Percentiles rank a stretch among this genome's conserved stretches.
These are phyloP conservation scores for Hymenochirus boettgeri DNA, from an alignment of 2,113 vertebrate genomes.

Conservation along the genomic window DNA sequence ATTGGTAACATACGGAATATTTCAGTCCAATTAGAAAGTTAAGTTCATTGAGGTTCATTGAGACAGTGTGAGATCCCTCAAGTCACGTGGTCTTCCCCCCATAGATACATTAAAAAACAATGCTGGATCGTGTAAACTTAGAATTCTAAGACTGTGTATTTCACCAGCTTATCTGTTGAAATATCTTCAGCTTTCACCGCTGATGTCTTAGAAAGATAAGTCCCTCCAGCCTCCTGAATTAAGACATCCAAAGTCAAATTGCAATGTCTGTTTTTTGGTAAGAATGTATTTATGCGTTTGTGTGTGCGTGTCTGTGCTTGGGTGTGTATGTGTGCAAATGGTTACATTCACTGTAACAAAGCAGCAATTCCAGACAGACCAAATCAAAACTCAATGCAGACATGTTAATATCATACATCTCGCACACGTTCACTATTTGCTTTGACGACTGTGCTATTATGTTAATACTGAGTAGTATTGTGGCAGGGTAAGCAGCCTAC, in stretches of 20 bases:
- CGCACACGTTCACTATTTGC: slow-evolving; percentile 34
- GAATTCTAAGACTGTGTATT: too few species aligned
- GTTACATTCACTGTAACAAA: slow-evolving; percentile 20
- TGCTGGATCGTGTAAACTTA: too few species aligned
- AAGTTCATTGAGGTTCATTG: too few species aligned
- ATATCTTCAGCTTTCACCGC: slow-evolving; percentile 27
- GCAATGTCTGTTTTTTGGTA: slow-evolving; percentile 36
- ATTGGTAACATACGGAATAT: background rate
- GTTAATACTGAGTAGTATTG: slow-evolving; percentile 16
- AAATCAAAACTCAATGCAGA: slow-evolving; percentile 15
- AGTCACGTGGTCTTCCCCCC: too few species aligned
- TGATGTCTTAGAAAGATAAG: background rate
- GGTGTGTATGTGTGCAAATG: slow-evolving; percentile 8
- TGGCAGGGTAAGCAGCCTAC: slow-evolving; percentile 17
- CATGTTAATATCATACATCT: slow-evolving; percentile 24
- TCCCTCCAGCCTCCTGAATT: slow-evolving; percentile 19
- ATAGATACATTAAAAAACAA: too few species aligned
- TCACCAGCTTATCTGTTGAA: slow-evolving; percentile 9
- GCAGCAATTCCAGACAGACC: slow-evolving; percentile 13
- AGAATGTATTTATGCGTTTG: slow-evolving; percentile 2
- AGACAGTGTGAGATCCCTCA: too few species aligned
- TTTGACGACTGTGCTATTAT: slow-evolving; percentile 26
- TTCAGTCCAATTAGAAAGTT: background rate
- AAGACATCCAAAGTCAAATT: slow-evolving; percentile 29
- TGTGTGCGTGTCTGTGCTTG: background rate